These are phyloP conservation scores for Homarus americanus DNA, from an alignment of 1,140 invertebrate species.

Conservation along the genomic window DNA sequence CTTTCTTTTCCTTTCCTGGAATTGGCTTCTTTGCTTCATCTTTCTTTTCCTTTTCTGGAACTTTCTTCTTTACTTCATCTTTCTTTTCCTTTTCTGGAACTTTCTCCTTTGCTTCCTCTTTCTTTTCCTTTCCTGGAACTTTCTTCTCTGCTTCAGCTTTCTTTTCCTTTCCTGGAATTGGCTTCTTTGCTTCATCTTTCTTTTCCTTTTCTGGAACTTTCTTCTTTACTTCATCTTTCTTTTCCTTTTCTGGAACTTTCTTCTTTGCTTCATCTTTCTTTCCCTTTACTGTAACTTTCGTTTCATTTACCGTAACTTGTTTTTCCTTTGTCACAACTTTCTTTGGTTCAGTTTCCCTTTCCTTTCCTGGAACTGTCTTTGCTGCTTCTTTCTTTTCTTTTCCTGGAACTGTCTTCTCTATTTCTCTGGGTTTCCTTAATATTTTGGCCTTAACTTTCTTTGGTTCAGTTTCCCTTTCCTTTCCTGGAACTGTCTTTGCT, in stretches of 20 bases:
- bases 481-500: not conserved
- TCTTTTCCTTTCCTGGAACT: too few relatives aligned
- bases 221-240: not conserved
- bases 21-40: too few relatives aligned
- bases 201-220: too few relatives aligned
- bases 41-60: too few relatives aligned
- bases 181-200: not conserved
- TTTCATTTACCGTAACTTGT: not conserved
- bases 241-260: too few relatives aligned
- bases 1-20: not conserved
- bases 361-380: too few relatives aligned
- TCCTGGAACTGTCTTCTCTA: not conserved
- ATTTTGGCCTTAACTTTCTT: not conserved
- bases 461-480: too few relatives aligned
- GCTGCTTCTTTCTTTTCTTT: not conserved
- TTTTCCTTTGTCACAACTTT: not conserved
- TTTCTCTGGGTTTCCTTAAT: not conserved
- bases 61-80: too few relatives aligned
- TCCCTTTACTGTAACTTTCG: not conserved
- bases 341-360: not conserved
- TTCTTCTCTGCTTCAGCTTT: not conserved
- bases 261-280: not conserved
- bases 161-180: not conserved
- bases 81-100: too few relatives aligned
- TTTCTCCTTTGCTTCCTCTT: too few relatives aligned